These are phyloP conservation scores for Adelges cooleyi DNA, from an alignment of 1,140 invertebrate genomes.

Conservation along the genomic window DNA sequence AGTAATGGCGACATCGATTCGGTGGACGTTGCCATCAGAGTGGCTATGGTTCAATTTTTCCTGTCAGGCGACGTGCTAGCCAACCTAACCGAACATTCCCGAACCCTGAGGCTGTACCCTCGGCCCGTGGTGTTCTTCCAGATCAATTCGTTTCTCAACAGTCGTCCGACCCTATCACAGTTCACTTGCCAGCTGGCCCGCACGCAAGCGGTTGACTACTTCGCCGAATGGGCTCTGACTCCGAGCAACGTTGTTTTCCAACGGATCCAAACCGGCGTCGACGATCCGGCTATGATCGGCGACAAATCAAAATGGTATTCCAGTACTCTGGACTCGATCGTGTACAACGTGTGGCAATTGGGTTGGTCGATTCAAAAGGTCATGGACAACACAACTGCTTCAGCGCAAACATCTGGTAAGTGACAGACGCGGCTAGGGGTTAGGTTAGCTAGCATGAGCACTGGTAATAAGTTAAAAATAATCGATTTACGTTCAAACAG, in stretches of 20 bases:
- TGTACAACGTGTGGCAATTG: constrained; percentile 78
- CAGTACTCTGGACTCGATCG: constrained; percentile 73
- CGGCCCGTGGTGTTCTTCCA: constrained; percentile 97
- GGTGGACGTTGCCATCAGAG: constrained; percentile 94
- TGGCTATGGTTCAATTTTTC: constrained; percentile 98
- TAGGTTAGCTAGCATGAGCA: too few relatives aligned
- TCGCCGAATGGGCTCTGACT: constrained; percentile 94
- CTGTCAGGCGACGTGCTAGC: constrained; percentile 93
- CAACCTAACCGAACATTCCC: constrained; percentile 95
- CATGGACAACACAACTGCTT: not conserved
- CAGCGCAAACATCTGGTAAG: too few relatives aligned
- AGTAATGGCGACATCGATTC: constrained; percentile 75
- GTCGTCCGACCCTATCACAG: constrained; percentile 69
- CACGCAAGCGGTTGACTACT: constrained; percentile 85
- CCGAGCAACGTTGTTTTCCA: constrained; percentile 95
- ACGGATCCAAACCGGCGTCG: constrained; percentile 90
- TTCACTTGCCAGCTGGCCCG: constrained; percentile 45
- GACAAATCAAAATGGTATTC: constrained; percentile 95
- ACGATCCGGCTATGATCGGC: constrained; percentile 87
- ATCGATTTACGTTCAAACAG: too few relatives aligned
- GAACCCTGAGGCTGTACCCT: constrained; percentile 91
- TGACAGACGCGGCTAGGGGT: too few relatives aligned
- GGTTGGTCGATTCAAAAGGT: not conserved
- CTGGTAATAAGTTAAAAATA: too few relatives aligned
- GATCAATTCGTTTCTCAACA: constrained; percentile 93